phyloP scores from a whole-genome alignment of 2,113 vertebrate species.

The Oplegnathus fasciatus region DNA sequence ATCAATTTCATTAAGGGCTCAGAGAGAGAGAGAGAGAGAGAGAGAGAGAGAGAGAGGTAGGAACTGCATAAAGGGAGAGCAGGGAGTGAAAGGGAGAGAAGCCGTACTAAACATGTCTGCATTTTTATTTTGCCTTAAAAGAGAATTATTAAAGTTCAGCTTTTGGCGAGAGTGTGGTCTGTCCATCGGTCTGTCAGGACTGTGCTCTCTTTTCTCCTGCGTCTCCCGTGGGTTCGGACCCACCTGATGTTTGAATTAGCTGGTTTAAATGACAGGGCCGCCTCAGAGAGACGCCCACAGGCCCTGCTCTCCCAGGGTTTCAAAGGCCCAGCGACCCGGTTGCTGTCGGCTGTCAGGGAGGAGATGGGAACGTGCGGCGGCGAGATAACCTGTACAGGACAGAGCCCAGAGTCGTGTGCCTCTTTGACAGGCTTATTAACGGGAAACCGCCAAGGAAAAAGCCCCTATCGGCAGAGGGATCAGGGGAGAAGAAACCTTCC shows the following conservation, averaged over 20 bases:
- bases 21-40: not conserved
- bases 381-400: slow-evolving; percentile 83
- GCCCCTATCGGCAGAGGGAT: slow-evolving; percentile 76
- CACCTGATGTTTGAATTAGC: slow-evolving; percentile 81
- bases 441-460: slow-evolving; percentile 75
- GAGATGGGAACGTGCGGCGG: slow-evolving; percentile 80
- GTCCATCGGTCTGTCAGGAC: slow-evolving; percentile 29
- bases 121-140: slow-evolving; percentile 67
- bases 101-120: slow-evolving; percentile 24
- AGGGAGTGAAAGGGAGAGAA: not conserved
- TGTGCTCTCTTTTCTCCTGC: slow-evolving; percentile 17
- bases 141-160: slow-evolving; percentile 59
- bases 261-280: slow-evolving; percentile 81
- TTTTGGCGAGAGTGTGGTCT: slow-evolving; percentile 21
- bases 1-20: slow-evolving; percentile 45
- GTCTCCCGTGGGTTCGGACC: slow-evolving; percentile 53
- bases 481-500: slow-evolving; percentile 80
- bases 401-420: slow-evolving; percentile 73
- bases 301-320: slow-evolving; percentile 80
- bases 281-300: slow-evolving; percentile 69
- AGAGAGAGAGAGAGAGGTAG: not conserved
- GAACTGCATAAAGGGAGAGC: not conserved
- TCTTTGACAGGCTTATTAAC: slow-evolving; percentile 88
- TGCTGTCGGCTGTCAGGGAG: slow-evolving; percentile 69
- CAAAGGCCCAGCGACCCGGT: slow-evolving; percentile 73